phyloP scores from a whole-genome alignment of 2,888 invertebrate species.

The Caenorhabditis angaria region DNA sequence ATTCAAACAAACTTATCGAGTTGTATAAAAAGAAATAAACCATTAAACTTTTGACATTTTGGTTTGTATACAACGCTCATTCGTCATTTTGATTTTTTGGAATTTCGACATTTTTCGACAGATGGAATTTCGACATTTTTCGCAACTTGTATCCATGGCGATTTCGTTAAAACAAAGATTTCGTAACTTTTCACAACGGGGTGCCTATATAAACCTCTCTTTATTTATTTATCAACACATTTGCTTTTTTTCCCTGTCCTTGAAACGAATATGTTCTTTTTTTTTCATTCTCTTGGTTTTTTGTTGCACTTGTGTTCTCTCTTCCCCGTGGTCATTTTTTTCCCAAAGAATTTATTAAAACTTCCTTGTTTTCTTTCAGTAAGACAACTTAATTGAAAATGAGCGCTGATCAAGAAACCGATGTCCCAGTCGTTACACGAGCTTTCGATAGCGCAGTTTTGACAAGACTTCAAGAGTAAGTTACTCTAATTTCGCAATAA shows the following conservation, averaged over 20 bases:
- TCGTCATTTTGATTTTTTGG: no score
- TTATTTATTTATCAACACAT: not conserved
- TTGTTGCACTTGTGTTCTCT: no score
- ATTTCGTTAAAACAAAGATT: not conserved
- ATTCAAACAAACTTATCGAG: no score
- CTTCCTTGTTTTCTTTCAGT: not conserved
- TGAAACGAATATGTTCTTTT: not conserved
- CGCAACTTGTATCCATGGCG: not conserved
- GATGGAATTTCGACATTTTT: not conserved
- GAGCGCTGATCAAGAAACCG: not conserved
- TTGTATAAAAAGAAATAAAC: no score
- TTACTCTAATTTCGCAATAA: not conserved
- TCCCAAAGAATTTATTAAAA: no score
- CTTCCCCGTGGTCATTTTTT: no score
- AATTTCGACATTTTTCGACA: no score
- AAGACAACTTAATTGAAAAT: not conserved
- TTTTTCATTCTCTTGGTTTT: not conserved
- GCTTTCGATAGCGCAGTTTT: not conserved
- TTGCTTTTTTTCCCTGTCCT: not conserved
- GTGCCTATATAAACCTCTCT: not conserved
- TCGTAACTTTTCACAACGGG: not conserved
- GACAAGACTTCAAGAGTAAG: not conserved
- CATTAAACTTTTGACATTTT: no score
- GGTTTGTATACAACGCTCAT: no score
- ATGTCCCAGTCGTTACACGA: not conserved